phyloP scores from a whole-genome alignment of 2,888 invertebrate species.

The Eurytoma californica region DNA sequence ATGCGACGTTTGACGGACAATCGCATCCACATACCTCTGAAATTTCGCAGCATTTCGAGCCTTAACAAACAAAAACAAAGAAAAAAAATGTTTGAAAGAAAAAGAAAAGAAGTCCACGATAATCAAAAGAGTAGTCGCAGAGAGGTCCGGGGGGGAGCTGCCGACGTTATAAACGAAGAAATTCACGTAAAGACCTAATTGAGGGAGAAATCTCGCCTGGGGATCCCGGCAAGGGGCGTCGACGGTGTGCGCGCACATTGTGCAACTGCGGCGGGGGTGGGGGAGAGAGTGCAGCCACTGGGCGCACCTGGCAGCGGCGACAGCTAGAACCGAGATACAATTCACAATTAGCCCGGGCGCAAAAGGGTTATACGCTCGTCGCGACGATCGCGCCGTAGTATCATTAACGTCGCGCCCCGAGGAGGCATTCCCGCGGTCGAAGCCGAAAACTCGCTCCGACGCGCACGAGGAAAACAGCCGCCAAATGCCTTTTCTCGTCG shows the following conservation, averaged over 20 bases:
- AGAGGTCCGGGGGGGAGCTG: no score
- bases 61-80: neutral
- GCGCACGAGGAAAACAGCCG: neutral
- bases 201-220: neutral
- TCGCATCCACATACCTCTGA: neutral
- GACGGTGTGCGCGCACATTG: slow-evolving; percentile 9
- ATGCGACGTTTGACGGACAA: neutral
- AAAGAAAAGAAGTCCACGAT: neutral
- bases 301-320: slow-evolving; percentile 17
- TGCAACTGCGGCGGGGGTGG: neutral
- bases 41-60: neutral
- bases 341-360: slow-evolving; percentile 50
- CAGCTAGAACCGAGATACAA: slow-evolving; percentile 48
- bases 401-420: slow-evolving; percentile 41
- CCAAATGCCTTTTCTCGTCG: slow-evolving; percentile 28
- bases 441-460: slow-evolving; percentile 28
- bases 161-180: slow-evolving; percentile 5
- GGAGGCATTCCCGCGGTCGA: slow-evolving; percentile 34
- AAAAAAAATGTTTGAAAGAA: neutral
- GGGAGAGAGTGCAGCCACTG: neutral
- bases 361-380: slow-evolving; percentile 29
- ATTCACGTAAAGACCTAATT: slow-evolving; percentile 35
- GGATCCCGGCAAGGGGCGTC: neutral
- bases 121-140: slow-evolving; percentile 3
- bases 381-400: slow-evolving; percentile 19